Evolutionary conservation across 2,888 invertebrate genomes (phyloP), one percentile per base, ranked within the genome.

Genomic region (Phorcus lineatus): DNA sequence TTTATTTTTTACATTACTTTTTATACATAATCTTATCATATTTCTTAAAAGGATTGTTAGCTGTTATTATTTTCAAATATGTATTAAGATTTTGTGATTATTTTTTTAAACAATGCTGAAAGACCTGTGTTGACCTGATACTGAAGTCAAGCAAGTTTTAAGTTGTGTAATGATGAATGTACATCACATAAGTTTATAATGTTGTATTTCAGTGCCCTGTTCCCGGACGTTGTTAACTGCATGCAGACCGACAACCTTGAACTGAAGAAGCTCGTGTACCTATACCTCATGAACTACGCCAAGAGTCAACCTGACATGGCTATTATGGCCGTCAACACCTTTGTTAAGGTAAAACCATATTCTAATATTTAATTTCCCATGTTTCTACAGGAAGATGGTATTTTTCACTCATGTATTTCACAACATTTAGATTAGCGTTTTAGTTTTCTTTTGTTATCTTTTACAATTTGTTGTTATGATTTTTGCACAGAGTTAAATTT

Each of bases 201-300:
- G 28, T 53, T 47, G 70, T 81, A 22, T 53, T 84, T 91, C 88
- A 94, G 94, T 89, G 98, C 99, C 0, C 94, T 99, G 19, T 99
- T 99, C 93, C 99, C 99, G 0, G 99, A 99, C 93, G 99, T 99
- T 0, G 99, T 99, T 40, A 99, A 99, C 94, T 99, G 99, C 93
- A 99, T 99, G 99, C 99, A 99, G 94, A 99, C 99, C 0, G 99
- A 99, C 93, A 99, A 99, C 94, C 94, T 99, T 92, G 99, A 99
- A 93, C 94, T 99, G 88, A 99, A 99, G 94, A 99, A 99, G 92
- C 94, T 99, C 76, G 99, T 99, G 0, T 99, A 99, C 93, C 94
- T 99, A 77, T 99, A 99, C 93, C 94, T 99, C 89, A 99, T 99
- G 99, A 99, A 99, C 94, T 99, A 99, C 94, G 99, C 99, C 79